Conservation (phyloP, 2,888 invertebrate genomes). For the Heliconius erato region DNA sequence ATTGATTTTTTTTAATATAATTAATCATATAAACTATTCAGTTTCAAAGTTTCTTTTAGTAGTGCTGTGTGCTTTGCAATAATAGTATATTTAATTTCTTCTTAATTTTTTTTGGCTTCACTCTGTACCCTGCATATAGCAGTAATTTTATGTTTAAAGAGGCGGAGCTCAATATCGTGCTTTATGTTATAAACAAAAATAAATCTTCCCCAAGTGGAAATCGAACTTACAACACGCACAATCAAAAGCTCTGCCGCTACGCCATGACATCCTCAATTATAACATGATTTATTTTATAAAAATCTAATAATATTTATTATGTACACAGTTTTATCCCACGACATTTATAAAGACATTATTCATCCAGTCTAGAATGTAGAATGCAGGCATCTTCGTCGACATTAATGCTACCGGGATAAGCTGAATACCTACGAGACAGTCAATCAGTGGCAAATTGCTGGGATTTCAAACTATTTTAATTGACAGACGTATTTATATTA, state of each 20-base stretch:
- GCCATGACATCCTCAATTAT: background rate
- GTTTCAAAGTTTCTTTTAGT: no score
- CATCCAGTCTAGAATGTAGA: constrained; percentile 20
- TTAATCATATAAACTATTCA: no score
- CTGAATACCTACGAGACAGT: constrained; percentile 9
- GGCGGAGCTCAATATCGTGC: no score
- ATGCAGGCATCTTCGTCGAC: constrained; percentile 20
- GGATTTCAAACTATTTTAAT: constrained; percentile 10
- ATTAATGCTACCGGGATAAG: constrained; percentile 10
- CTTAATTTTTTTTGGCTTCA: no score
- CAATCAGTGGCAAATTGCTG: constrained; percentile 21
- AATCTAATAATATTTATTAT: background rate
- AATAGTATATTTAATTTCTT: no score
- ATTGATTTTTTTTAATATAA: no score
- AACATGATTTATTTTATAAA: constrained; percentile 1
- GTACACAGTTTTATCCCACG: constrained; percentile 1
- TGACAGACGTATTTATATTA: background rate
- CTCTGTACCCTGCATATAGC: no score
- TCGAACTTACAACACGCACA: background rate
- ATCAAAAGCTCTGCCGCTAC: background rate
- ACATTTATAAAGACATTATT: constrained; percentile 25
- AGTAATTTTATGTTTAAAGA: no score
- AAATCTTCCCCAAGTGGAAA: background rate
- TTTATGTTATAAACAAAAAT: no score
- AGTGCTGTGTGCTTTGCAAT: no score